phyloP scores from a whole-genome alignment of 2,113 vertebrate species.

The Centropus unirufus region DNA sequence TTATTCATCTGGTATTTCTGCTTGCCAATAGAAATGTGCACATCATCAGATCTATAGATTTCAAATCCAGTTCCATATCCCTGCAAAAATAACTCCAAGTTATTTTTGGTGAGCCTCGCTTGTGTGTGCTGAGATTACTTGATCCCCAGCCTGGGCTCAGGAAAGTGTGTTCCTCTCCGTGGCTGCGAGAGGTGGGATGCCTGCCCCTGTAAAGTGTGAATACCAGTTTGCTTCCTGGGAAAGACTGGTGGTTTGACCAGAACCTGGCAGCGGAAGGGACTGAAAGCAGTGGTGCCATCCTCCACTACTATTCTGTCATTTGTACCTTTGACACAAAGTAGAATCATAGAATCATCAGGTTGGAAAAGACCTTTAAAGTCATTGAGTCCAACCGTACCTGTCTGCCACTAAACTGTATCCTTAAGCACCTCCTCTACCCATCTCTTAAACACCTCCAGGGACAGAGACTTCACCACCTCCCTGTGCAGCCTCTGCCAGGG shows the following conservation, averaged over 20 bases:
- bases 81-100: background rate
- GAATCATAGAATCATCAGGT: background rate
- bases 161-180: background rate
- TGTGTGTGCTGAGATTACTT: fast-evolving
- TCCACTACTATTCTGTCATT: no score
- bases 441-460: no score
- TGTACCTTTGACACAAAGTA: no score
- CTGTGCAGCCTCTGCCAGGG: no score
- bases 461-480: no score
- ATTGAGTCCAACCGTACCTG: no score
- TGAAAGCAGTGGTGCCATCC: background rate
- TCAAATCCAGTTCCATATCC: background rate
- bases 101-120: background rate
- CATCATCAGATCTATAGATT: background rate
- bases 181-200: fast-evolving
- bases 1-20: background rate
- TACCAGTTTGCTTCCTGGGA: background rate
- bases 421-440: no score
- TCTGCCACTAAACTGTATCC: no score
- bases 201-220: background rate
- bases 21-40: background rate
- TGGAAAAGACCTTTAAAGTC: no score
- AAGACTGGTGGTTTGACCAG: background rate
- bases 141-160: no score
- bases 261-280: background rate